Evolutionary conservation across 37 sponge, comb jelly and placozoan species (phyloP), one percentile per base, ranked within the genome.

Genomic region (Mnemiopsis leidyi): DNA sequence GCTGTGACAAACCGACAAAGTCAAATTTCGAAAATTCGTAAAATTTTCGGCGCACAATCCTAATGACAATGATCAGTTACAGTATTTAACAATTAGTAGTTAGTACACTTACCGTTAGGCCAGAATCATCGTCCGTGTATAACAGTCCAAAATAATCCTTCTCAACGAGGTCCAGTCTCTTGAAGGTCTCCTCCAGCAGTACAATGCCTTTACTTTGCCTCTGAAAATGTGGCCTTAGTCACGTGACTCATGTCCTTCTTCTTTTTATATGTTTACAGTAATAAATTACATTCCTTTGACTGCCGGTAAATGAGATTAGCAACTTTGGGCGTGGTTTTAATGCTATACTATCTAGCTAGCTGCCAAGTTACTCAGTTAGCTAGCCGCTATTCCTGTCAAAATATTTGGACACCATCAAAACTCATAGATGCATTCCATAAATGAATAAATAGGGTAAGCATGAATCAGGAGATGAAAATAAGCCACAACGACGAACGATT

Each of bases 101-200:
- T n/a, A n/a, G n/a, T n/a, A 61, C 3, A 32, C 82, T 32, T 33
- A 79, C 82, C 36, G 37, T 35, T 33, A 79, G 82, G 28, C 82
- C 82, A 29, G 82, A 23, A 23, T 79, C 37, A 23, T 33, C 34
- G 38, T 93, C 82, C 38, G 25, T 69, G 23, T 83, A 69, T 0
- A 95, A 76, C 71, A 98, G 77, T 0, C 98, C 98, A 92, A 98
- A 98, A 76, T 96, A 98, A 92, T 96, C 98, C 85, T 94, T 94
- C 94, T 98, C 98, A 61, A 95, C 69, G 0, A 98, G 69, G 76
- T 95, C 95, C n/a, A 95, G 67, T 29, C 95, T 93, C 29, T 79
- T 68, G 31, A 95, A 94, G 28, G 96, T 96, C 29, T 93, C 92
- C 23, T 96, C 95, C 61, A 96, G 68, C 88, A 98, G 92, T 31